These are phyloP conservation scores for Odontomachus brunneus DNA, from an alignment of 1,140 invertebrate species.

Conservation along the genomic window DNA sequence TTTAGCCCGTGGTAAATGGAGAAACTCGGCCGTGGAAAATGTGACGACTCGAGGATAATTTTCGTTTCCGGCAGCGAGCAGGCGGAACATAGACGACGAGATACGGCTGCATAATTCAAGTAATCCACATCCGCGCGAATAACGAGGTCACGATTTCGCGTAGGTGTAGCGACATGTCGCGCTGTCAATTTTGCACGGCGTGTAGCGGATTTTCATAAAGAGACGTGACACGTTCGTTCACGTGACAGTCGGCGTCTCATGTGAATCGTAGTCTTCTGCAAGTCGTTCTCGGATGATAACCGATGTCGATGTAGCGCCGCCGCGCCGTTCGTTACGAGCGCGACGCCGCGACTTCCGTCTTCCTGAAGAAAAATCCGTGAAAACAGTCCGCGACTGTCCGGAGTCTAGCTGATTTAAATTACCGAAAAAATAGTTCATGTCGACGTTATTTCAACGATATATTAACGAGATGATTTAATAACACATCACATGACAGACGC, in stretches of 20 bases:
- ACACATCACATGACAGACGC: no score
- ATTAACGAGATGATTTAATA: no score
- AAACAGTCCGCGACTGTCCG: neutral
- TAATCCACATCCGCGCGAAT: conserved; percentile 24
- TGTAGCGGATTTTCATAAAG: conserved; percentile 20
- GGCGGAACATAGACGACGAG: neutral
- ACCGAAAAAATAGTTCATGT: neutral
- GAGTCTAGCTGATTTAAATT: neutral
- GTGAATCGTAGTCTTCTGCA: neutral
- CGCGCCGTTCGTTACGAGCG: no score
- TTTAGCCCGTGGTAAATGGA: neutral
- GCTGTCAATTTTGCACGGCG: conserved; percentile 40
- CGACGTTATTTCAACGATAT: no score
- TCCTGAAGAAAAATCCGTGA: neutral
- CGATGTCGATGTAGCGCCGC: neutral
- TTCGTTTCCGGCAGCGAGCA: conserved; percentile 1
- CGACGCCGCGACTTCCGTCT: neutral
- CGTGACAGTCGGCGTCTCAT: neutral
- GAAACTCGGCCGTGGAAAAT: neutral
- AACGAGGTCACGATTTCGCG: conserved; percentile 22
- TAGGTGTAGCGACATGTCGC: conserved; percentile 22
- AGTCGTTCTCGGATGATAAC: neutral
- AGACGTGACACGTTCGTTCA: neutral
- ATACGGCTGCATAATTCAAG: conserved; percentile 15
- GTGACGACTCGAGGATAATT: no score